A percentile compares a stretch with the other conserved stretches of the same genome.
Evolutionary conservation across 2,113 vertebrate species (phyloP).

Genomic region (Myrmecobius fasciatus): DNA sequence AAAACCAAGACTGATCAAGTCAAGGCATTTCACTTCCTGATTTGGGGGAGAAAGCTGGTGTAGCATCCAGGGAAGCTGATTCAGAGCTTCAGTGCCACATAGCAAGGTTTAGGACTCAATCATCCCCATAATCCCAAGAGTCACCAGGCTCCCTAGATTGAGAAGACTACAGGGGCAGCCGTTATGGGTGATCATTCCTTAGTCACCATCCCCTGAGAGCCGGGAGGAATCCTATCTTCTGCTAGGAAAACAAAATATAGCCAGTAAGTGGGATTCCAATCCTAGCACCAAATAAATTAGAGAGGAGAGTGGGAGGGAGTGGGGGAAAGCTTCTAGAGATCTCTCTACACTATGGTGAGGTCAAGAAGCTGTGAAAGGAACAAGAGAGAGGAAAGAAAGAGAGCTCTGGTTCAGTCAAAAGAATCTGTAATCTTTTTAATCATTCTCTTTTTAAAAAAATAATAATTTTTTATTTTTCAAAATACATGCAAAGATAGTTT

Average conservation of each 20-base stretch:
- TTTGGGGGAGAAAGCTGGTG: not conserved
- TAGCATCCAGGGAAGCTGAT: not conserved
- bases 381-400: slow-evolving; percentile 28
- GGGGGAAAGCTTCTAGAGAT: not conserved
- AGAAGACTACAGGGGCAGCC: not conserved
- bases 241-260: slow-evolving; percentile 47
- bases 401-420: slow-evolving; percentile 40
- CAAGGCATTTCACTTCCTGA: not conserved
- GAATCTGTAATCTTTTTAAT: slow-evolving; percentile 11
- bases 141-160: not conserved
- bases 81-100: not conserved
- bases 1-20: not conserved
- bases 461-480: too few species aligned
- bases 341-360: slow-evolving; percentile 46
- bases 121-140: not conserved
- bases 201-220: not conserved
- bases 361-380: slow-evolving; percentile 14
- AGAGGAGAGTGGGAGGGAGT: slow-evolving; percentile 26
- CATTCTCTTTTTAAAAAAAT: not conserved
- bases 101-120: not conserved
- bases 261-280: slow-evolving; percentile 75
- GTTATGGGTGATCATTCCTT: not conserved
- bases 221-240: slow-evolving; percentile 14
- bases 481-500: too few species aligned
- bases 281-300: slow-evolving; percentile 81